Evolutionary conservation across 2,113 vertebrate species (phyloP).

Genomic region (Sterna hirundo): DNA sequence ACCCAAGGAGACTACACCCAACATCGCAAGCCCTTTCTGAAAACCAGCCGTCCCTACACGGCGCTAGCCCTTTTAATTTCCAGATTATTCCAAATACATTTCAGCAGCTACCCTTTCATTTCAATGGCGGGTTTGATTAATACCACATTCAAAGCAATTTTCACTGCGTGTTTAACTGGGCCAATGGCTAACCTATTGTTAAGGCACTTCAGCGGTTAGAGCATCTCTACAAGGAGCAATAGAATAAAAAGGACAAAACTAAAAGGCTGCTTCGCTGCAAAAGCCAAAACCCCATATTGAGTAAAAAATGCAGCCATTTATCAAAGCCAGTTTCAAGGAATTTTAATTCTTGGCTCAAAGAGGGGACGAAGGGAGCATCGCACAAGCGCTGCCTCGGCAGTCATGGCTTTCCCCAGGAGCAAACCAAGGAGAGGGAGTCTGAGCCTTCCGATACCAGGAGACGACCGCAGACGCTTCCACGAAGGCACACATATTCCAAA

Average conservation of each 20-base stretch:
- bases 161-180: background rate
- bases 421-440: background rate
- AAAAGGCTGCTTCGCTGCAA: slow-evolving; percentile 1
- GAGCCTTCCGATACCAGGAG: background rate
- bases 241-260: background rate
- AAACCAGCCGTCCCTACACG: background rate
- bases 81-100: background rate
- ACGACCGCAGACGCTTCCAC: background rate
- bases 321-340: slow-evolving; percentile 4
- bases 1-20: background rate
- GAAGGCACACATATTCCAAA: background rate
- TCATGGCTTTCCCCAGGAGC: background rate
- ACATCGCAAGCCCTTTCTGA: background rate
- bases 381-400: fast-evolving
- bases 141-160: background rate
- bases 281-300: slow-evolving; percentile 25
- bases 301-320: slow-evolving; percentile 8
- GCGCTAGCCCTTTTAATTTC: background rate
- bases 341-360: background rate
- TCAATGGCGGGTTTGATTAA: slow-evolving; percentile 35
- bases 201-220: background rate
- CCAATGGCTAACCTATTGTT: background rate
- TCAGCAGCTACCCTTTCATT: slow-evolving; percentile 10
- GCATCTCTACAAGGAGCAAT: background rate
- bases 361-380: background rate